Evolutionary conservation across 2,888 invertebrate genomes (phyloP), one percentile per base, ranked within the genome.

Genomic region (Trissoscelio sp.): DNA sequence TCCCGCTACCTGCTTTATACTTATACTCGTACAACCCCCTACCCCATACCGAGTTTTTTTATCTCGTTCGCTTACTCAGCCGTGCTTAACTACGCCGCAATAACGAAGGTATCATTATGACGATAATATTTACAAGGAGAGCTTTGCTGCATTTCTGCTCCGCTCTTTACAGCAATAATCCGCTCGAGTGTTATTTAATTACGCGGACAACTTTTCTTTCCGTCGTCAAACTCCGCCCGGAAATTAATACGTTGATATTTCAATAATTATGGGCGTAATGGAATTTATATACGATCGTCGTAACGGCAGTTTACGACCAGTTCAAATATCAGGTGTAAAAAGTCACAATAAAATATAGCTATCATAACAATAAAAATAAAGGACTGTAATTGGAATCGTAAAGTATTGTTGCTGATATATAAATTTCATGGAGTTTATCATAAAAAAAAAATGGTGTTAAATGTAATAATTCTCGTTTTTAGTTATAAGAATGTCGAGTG

Each of bases 291-390:
- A 53, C 9, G 39, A n/a, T 11, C 7, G 46, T 37, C 14, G 22
- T 69, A 31, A 31, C 11, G 11, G 16, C 12, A 18, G 31, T 70
- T 70, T 60, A 70, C 28, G 48, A 39, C 60, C 37, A 60, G 31
- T 34, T 48, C 48, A 22, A 70, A 58, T 58, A 58, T 72, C 31
- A 42, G 20, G 14, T 31, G 51, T 53, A 72, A 60, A 62, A 53
- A 39, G 60, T 58, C 12, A 22, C 28, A 53, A 42, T 72, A 42
- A 72, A 60, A 42, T 62, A 72, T 48, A 53, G 60, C 51, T 11
- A n/a, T 62, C 72, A 9, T 72, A 72, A 72, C 60, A 58, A 51
- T 72, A 62, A 72, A 72, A 60, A 42, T 72, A 72, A 60, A 72
- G 28, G 28, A 72, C 60, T 72, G 18, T 62, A 72, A 72, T 72